Evolutionary conservation across 2,888 invertebrate species (phyloP), one percentile per base, ranked within the genome.

Genomic region (Phrixothrix hirtus): DNA sequence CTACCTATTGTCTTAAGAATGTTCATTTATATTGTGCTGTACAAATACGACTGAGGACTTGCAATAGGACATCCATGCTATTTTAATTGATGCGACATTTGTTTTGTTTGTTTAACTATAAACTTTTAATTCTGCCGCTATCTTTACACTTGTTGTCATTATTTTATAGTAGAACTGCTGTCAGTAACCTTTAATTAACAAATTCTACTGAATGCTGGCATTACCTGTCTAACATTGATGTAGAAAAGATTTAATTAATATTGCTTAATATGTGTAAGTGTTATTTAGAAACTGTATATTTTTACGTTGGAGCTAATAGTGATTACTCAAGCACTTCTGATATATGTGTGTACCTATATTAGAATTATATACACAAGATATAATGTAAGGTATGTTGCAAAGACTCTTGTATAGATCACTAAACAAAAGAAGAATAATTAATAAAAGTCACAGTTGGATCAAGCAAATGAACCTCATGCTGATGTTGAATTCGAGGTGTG

Each of bases 21-120:
- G 59, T 62, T 64, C 64, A 62, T 62, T 63, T 64, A 63, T 63
- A 62, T 60, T 59, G 54, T 52, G 52, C 48, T 54, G 46, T 57
- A 61, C 60, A 62, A 60, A 62, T 56, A 48, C 58, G 53, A 58
- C 59, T 59, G 49, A 57, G 58, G 43, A 43, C 57, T 45, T 56
- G 60, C 61, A 61, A 61, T 58, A 55, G 56, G 57, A 60, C 60
- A 55, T 55, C 57, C 48, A 32, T 38, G 42, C 43, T 57, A 60
- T 57, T 60, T 60, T 60, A 60, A 60, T 60, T 60, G 58, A 58
- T 58, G 56, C 56, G 48, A 44, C 49, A 46, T 54, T 59, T 46
- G 55, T 38, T 47, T 48, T 44, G 38, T 17, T 39, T 47, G 25
- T 39, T 38, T 11, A 25, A 5, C 7, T 31, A 31, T 17, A 14